Percentiles rank a stretch among this genome's conserved stretches.
phyloP scores from a whole-genome alignment of 2,888 invertebrate genomes.

The Melanargia galathea region DNA sequence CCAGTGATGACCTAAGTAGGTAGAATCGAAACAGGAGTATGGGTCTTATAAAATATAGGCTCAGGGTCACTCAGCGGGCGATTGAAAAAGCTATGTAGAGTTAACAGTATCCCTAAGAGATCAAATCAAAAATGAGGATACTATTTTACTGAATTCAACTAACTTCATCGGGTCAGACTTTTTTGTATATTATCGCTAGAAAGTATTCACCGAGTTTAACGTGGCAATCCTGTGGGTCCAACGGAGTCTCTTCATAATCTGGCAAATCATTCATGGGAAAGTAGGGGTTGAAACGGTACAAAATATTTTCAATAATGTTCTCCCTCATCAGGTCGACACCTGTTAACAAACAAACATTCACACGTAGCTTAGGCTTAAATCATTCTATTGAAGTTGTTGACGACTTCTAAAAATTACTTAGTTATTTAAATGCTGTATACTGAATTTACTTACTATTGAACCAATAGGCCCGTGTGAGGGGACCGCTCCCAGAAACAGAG shows the following conservation, averaged over 20 bases:
- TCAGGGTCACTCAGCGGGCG: no score
- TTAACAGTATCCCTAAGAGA: no score
- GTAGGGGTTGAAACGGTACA: constrained; percentile 71
- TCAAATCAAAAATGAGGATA: no score
- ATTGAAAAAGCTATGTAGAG: no score
- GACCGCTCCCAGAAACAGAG: no score
- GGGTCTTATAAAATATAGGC: no score
- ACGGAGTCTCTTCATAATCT: constrained; percentile 58
- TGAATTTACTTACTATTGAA: not conserved
- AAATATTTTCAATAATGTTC: constrained; percentile 66
- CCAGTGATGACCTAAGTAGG: no score
- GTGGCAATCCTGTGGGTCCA: constrained; percentile 54
- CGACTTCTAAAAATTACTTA: not conserved
- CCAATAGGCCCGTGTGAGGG: not conserved
- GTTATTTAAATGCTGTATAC: not conserved
- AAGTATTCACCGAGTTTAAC: constrained; percentile 58
- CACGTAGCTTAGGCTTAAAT: no score
- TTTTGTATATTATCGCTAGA: no score
- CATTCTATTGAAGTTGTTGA: not conserved
- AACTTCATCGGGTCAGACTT: no score
- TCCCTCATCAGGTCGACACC: constrained; percentile 65
- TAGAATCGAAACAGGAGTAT: no score
- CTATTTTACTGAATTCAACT: no score
- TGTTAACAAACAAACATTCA: constrained; percentile 41
- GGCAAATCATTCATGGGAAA: constrained; percentile 60